Evolutionary conservation across 2,797 vertebrate genomes (phyloP).

Genomic region (Helarctos malayanus): DNA sequence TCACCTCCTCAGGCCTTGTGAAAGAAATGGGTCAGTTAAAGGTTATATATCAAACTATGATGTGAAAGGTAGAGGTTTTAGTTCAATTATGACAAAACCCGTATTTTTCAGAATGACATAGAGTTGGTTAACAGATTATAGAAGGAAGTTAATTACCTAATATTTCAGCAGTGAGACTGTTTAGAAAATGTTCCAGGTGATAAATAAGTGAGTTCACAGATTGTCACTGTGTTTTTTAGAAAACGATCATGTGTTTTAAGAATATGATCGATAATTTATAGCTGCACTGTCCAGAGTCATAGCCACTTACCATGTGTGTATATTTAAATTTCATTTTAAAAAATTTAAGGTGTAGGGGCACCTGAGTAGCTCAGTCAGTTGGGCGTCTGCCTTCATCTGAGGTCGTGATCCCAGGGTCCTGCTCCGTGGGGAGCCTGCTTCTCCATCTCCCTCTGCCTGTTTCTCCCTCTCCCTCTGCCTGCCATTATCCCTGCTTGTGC

Average conservation of each 20-base stretch:
- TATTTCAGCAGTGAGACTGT: not conserved
- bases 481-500: not conserved
- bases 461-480: not conserved
- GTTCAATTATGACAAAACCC: not conserved
- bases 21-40: conserved; percentile 31
- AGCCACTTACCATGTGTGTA: not conserved
- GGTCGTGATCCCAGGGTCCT: too few relatives aligned
- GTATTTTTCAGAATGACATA: conserved; percentile 15
- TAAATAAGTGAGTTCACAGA: conserved; percentile 45
- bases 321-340: conserved; percentile 52
- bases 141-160: conserved; percentile 49
- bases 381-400: too few relatives aligned
- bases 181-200: conserved; percentile 1
- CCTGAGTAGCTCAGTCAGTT: too few relatives aligned
- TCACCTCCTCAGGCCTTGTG: not conserved
- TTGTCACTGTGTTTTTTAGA: not conserved
- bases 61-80: not conserved
- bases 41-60: not conserved
- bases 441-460: not conserved
- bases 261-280: conserved; percentile 20
- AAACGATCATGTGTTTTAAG: conserved; percentile 43
- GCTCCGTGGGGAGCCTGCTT: not conserved
- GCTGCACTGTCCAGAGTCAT: not conserved
- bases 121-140: conserved; percentile 38
- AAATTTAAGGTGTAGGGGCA: not conserved